Evolutionary conservation across 1,140 invertebrate genomes (phyloP), one percentile per base, ranked within the genome.

Genomic region (Drosophila equinoxialis): DNA sequence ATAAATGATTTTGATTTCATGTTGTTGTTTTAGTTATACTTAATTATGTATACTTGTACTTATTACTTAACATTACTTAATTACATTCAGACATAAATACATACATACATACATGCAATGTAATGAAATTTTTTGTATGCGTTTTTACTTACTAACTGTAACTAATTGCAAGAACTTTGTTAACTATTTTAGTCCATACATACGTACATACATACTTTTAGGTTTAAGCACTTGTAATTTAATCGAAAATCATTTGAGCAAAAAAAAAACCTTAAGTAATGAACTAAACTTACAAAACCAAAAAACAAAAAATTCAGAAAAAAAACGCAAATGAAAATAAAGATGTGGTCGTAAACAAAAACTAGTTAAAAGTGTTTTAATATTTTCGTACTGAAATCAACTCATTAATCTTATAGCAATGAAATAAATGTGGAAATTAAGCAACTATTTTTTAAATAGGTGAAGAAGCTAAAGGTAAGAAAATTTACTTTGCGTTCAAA

Each of bases 181-280:
- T 89, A 87, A 84, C 71, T 81, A 89, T 89, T 87, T 89, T 89
- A 89, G 84, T 89, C 84, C 84, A 89, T 84, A 84, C 82, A 78
- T 89, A 76, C 74, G 59, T 76, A 76, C 74, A 75, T 89, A 87
- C 77, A 79, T 77, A 89, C 80, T 79, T 84, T 78, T 84, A 89
- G 85, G 77, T 86, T 89, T 84, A 87, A 89, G 84, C 65, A 85
- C 74, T 64, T 80, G 83, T 89, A 87, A 80, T 87, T 89, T 87
- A 87, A 87, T 89, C 84, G 54, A 87, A 89, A 76, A 84, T 89
- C 77, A 89, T 87, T 87, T 89, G 84, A 84, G 71, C 74, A 84
- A 89, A 82, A 69, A 69, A 61, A 73, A 84, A 89, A 82, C 67
- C 37, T 84, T 89, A 86, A 86, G 76, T 89, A 89, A 89, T 84